These are phyloP conservation scores for Alouatta palliata DNA, from an alignment of 2,113 vertebrate genomes.

Conservation along the genomic window DNA sequence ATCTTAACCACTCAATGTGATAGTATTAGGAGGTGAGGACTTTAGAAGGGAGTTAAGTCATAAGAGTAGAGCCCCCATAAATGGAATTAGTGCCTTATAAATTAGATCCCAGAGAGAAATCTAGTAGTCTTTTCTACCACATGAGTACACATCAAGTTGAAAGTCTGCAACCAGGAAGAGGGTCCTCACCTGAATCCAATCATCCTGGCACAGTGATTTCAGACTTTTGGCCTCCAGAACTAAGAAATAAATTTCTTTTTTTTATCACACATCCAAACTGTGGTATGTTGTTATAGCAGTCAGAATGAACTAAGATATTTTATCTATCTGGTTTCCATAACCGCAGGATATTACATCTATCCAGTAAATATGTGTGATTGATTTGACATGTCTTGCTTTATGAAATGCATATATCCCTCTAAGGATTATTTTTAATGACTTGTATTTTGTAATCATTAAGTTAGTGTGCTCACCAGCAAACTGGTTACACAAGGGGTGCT, in stretches of 20 bases:
- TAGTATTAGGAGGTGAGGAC: neutral
- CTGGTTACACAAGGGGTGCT: neutral
- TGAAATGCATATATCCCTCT: neutral
- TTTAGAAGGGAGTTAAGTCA: neutral
- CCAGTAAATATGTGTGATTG: neutral
- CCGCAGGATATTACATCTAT: neutral
- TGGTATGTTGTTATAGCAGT: neutral
- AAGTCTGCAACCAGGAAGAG: neutral
- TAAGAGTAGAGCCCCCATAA: neutral
- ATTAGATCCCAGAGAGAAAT: fast-evolving
- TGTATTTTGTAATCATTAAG: neutral
- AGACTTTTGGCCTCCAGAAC: neutral
- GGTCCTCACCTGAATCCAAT: neutral
- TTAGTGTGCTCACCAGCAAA: neutral
- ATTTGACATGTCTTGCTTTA: neutral
- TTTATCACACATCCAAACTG: neutral
- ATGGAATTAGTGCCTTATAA: neutral
- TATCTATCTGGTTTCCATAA: neutral
- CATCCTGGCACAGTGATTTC: neutral
- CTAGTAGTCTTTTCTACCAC: neutral
- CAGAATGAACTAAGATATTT: neutral
- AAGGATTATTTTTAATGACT: neutral
- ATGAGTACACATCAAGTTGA: neutral
- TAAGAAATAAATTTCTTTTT: neutral
- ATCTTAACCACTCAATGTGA: neutral